These are phyloP conservation scores for Parascotia fuliginaria DNA, from an alignment of 2,888 invertebrate species.

Conservation along the genomic window DNA sequence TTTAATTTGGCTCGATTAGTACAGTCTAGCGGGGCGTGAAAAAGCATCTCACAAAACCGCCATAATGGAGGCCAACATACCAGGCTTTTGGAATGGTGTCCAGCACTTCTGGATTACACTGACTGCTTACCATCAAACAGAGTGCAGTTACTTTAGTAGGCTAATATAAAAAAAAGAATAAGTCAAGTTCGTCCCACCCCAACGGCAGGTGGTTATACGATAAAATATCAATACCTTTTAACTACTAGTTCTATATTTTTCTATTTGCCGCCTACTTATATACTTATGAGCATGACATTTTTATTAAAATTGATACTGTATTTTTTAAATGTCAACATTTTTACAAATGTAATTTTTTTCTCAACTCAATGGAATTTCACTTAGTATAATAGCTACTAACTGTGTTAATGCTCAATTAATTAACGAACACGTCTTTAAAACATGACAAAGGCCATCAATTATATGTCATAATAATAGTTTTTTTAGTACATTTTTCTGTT, in stretches of 20 bases:
- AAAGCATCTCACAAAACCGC: too few species aligned
- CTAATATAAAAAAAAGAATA: too few species aligned
- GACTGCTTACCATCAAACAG: too few species aligned
- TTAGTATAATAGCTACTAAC: constrained; percentile 28
- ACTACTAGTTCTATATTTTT: background rate
- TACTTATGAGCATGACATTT: constrained; percentile 26
- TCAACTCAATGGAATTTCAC: constrained; percentile 29
- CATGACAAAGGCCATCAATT: constrained; percentile 36
- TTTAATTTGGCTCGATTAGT: too few species aligned
- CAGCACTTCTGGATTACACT: too few species aligned
- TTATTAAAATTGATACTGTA: constrained; percentile 31
- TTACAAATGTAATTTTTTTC: constrained; percentile 8
- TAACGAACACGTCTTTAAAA: constrained; percentile 31
- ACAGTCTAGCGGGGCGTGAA: too few species aligned
- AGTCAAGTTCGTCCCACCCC: too few species aligned
- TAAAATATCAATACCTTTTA: constrained; percentile 21
- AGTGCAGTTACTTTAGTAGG: too few species aligned
- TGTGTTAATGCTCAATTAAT: constrained; percentile 39
- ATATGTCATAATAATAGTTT: constrained; percentile 33
- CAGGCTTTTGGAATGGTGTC: too few species aligned
- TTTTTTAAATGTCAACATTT: constrained; percentile 42
- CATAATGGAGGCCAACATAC: too few species aligned
- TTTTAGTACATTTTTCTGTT: constrained; percentile 30
- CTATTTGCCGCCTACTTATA: constrained; percentile 10
- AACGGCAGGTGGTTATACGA: constrained; percentile 33